Evolutionary conservation across 1,140 invertebrate genomes (phyloP), one percentile per base, ranked within the genome.

Genomic region (Pygmarrhopalites habei): DNA sequence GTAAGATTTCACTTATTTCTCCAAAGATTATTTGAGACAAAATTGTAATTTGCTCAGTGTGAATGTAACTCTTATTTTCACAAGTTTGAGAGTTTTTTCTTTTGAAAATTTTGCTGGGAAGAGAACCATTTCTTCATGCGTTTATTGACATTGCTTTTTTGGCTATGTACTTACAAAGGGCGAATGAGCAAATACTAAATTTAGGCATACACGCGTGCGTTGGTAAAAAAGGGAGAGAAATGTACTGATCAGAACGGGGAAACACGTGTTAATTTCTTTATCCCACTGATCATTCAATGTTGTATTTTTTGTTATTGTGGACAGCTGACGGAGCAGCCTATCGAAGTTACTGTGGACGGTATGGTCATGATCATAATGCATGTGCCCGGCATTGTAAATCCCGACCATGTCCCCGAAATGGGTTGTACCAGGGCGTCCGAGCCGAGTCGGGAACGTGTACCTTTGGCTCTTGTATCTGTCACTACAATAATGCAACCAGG

Each of bases 361-460:
- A 55, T 21, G 51, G 51, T 10, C 26, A 55, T 55, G 51, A 55
- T 32, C 25, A 55, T 32, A 10, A 55, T 32, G 51, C 26, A 15
- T 55, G 51, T 32, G 51, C 51, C 21, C 14, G 29, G 25, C 21
- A 55, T 26, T 55, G 51, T 26, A 55, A 55, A 55, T 10, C 23
- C 5, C 25, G 51, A 7, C 51, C 51, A 17, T 55, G 51, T 21
- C 51, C 51, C 5, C 25, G 51, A 12, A 28, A 32, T 32, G 51
- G 51, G 29, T 21, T 55, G 25, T 55, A 29, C 51, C 51, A 55
- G 29, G 51, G 51, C 4, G 29, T 55, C 29, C 51, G 51, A 4
- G 51, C 51, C 5, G 51, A 55, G 26, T 55, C 51, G 25, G 51
- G 51, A 28, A 55, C 51, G 7, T 55, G 51, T 55, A 55, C 51